These are phyloP conservation scores for Otolemur garnettii DNA, from an alignment of 2,113 vertebrate species.

Conservation along the genomic window DNA sequence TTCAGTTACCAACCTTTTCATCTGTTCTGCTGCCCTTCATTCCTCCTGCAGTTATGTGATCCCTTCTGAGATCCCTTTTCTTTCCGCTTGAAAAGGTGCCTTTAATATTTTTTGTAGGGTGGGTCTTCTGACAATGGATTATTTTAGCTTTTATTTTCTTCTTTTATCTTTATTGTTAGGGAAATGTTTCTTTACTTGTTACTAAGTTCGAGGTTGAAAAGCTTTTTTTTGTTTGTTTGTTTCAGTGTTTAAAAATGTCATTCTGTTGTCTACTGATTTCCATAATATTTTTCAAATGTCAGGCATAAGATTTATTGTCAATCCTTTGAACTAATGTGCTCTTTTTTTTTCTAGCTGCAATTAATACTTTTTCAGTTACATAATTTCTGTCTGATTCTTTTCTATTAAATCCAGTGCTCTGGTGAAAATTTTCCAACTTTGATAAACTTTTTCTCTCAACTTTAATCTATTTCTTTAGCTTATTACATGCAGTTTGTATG, in stretches of 20 bases:
- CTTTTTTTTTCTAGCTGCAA: not conserved
- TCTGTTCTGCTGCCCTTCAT: not conserved
- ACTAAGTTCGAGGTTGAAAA: not conserved
- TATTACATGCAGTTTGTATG: not conserved
- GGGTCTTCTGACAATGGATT: not conserved
- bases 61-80: not conserved
- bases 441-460: not conserved
- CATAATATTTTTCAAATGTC: not conserved
- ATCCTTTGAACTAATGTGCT: not conserved
- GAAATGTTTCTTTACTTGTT: not conserved
- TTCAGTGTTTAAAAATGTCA: not conserved
- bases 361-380: not conserved
- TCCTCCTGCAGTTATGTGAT: not conserved
- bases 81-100: not conserved
- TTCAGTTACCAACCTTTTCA: not conserved
- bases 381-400: constrained; percentile 1
- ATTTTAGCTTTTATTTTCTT: not conserved
- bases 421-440: not conserved
- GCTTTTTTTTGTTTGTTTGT: not conserved
- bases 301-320: not conserved
- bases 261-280: not conserved
- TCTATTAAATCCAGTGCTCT: not conserved
- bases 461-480: not conserved
- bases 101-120: not conserved
- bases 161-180: not conserved